phyloP scores from a whole-genome alignment of 2,888 invertebrate genomes.

The Phortica okadai region DNA sequence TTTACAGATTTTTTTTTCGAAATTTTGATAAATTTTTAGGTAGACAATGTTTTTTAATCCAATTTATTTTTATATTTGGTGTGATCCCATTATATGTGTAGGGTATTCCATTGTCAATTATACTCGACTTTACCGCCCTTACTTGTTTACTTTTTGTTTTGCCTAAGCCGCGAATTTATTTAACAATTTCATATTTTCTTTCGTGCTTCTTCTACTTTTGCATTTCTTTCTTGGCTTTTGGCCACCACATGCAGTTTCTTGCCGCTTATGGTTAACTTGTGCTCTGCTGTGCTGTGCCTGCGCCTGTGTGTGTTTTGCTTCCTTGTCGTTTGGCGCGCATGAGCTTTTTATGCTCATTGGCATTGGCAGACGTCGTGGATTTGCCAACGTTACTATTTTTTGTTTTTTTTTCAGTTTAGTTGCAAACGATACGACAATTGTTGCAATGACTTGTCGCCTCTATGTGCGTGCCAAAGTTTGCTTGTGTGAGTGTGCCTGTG shows the following conservation, averaged over 20 bases:
- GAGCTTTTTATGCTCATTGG: conserved; percentile 27
- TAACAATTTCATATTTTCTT: conserved; percentile 1
- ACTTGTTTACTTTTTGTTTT: background rate
- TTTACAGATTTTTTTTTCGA: too few species aligned
- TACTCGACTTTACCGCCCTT: background rate
- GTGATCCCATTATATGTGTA: background rate
- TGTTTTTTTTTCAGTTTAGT: background rate
- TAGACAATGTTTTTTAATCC: too few species aligned
- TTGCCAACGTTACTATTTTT: background rate
- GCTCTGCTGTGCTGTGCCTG: background rate
- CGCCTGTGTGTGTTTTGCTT: background rate
- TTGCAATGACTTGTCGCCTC: background rate
- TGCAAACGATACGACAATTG: background rate
- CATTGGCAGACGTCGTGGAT: background rate
- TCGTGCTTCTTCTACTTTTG: background rate
- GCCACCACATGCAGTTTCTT: background rate
- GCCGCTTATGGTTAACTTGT: background rate
- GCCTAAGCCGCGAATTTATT: too few species aligned
- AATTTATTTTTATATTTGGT: too few species aligned
- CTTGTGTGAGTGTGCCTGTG: background rate
- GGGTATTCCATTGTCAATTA: background rate
- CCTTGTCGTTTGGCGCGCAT: background rate
- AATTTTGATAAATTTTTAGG: too few species aligned
- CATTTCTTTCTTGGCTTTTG: background rate
- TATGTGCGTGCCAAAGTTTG: background rate